These are phyloP conservation scores for Labrus mixtus DNA, from an alignment of 2,113 vertebrate species.

Conservation along the genomic window DNA sequence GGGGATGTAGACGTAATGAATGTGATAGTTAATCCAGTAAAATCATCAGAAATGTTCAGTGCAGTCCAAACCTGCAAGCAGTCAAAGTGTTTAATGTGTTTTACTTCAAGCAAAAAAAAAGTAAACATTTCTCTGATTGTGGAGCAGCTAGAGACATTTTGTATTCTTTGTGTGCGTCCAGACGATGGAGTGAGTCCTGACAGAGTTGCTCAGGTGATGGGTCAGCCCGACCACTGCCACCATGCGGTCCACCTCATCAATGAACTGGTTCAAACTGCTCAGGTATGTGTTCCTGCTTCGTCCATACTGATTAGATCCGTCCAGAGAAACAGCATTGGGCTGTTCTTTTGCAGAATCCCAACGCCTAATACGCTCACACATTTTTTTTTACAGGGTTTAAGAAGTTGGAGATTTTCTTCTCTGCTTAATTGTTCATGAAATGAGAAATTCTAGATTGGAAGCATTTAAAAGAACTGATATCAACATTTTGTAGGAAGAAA, in stretches of 20 bases:
- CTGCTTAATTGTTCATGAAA: too few relatives aligned
- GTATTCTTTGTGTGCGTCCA: slow-evolving; percentile 66
- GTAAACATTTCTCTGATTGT: not conserved
- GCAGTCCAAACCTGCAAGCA: not conserved
- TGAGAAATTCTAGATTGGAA: too few relatives aligned
- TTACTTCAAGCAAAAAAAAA: not conserved
- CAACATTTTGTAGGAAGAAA: too few relatives aligned
- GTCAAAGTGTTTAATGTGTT: not conserved
- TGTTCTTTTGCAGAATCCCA: not conserved
- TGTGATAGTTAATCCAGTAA: too few relatives aligned
- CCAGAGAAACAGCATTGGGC: not conserved
- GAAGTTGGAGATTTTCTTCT: too few relatives aligned
- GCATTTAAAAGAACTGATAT: too few relatives aligned
- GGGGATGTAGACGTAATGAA: too few relatives aligned
- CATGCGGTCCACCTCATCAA: slow-evolving; percentile 96
- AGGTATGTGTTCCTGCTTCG: slow-evolving; percentile 81
- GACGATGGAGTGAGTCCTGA: slow-evolving; percentile 96
- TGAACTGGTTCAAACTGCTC: slow-evolving; percentile 96
- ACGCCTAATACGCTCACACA: too few relatives aligned
- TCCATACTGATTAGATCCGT: not conserved
- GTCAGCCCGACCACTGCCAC: slow-evolving; percentile 95
- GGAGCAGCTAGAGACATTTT: not conserved
- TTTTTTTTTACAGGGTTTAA: too few relatives aligned
- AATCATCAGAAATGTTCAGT: too few relatives aligned
- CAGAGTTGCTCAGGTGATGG: slow-evolving; percentile 96